Base-by-base conservation (phyloP, 2,797 vertebrate species). In the Ibycter americanus region DNA sequence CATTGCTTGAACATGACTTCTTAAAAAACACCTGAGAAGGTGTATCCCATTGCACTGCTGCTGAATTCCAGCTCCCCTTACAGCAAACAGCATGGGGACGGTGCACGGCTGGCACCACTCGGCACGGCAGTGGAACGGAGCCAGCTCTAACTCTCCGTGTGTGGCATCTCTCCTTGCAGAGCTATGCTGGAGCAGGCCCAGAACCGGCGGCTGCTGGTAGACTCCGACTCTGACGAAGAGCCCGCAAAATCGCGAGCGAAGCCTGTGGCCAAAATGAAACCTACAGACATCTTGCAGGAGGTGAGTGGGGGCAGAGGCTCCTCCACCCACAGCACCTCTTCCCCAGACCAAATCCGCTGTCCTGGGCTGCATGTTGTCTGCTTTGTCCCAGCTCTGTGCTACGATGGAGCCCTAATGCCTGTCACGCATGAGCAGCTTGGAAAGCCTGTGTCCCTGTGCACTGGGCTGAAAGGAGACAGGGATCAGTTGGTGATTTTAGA, bases 181-280 rank as follows among this genome's bases (percentile, higher is more conserved):
- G 95, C 95, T 6, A 98, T 99, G 98, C 92, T 99, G 97, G 99
- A 99, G 1, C 98, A 98, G 66, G 98, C 97, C 2, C 98, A 98
- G 25, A 98, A 98, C 55, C 99, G 98, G 58, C 98, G 98, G 56
- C 96, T 99, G 46, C 95, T 99, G 71, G 97, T 98, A 0, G 99
- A 99, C 92, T 99, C 99, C 0, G 99, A 99, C 92, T 99, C 99
- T 0, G 99, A 99, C 7, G 97, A 99, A 9, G 99, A 99, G 2
- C 29, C 34, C 0, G 8, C 32, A 0, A 82, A 90, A 4, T 4
- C 52, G 1, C 66, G 4, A 5, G 16, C 77, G 3, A 92, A 78
- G 34, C 40, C 87, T 0, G 4, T 32, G 0, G 13, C 4, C 0
- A 70, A 34, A 44, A 77, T 29, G 3, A 97, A 93, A 20, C 97